phyloP scores from a whole-genome alignment of 2,888 invertebrate species.

The Lasioglossum oenotherae region DNA sequence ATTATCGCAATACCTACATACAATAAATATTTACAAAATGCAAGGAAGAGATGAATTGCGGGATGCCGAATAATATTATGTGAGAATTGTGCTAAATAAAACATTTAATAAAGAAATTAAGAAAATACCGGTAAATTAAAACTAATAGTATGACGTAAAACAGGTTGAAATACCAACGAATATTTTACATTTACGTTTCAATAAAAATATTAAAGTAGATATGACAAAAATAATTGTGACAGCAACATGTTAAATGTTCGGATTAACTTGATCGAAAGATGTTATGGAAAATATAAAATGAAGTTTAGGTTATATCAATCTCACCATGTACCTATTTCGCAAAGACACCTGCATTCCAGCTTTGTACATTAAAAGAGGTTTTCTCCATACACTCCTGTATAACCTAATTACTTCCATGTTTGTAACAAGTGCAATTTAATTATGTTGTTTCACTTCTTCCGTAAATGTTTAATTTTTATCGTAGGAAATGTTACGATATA shows the following conservation, averaged over 20 bases:
- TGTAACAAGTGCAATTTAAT: slow-evolving; percentile 6
- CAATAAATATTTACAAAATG: background rate
- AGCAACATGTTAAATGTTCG: background rate
- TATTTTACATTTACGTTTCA: background rate
- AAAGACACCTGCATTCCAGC: slow-evolving; percentile 71
- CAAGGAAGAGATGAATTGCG: background rate
- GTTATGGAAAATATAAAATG: slow-evolving; percentile 14
- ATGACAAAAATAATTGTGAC: background rate
- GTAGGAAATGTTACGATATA: slow-evolving; percentile 33
- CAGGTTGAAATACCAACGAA: background rate
- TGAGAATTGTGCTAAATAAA: background rate
- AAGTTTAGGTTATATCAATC: slow-evolving; percentile 65
- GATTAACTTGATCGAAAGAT: slow-evolving; percentile 10
- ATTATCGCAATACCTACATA: background rate
- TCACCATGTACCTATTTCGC: slow-evolving; percentile 76
- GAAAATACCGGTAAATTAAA: slow-evolving; percentile 34
- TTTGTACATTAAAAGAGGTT: slow-evolving; percentile 77
- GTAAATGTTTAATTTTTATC: slow-evolving; percentile 12
- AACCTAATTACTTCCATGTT: slow-evolving; percentile 78
- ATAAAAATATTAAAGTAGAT: background rate
- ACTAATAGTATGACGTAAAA: background rate
- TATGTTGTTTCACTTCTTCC: background rate
- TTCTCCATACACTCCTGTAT: slow-evolving; percentile 75
- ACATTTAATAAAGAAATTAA: background rate
- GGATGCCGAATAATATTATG: background rate